Conservation (phyloP, 2,888 invertebrate genomes). For the Drosophila buzzatii region DNA sequence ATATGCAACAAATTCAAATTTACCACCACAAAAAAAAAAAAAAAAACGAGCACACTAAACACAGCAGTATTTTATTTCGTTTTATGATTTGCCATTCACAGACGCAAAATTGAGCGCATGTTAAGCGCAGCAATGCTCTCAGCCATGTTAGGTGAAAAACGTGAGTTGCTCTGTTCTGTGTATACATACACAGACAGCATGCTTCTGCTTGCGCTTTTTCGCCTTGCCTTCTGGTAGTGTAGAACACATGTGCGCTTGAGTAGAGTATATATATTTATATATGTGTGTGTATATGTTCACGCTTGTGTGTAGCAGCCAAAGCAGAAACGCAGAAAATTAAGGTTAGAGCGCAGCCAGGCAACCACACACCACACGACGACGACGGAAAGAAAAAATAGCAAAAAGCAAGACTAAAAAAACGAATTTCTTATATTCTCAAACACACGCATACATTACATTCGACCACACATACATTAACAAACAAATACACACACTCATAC, state of each 20-base stretch:
- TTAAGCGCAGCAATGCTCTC: conserved; percentile 29
- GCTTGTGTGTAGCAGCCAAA: conserved; percentile 72
- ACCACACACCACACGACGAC: conserved; percentile 47
- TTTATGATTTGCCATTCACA: conserved; percentile 51
- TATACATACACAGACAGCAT: conserved; percentile 80
- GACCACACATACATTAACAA: conserved; percentile 6
- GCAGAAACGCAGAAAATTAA: conserved; percentile 82
- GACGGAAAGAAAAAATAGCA: conserved; percentile 55
- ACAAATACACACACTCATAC: conserved; percentile 21
- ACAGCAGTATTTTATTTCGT: background rate
- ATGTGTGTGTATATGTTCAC: conserved; percentile 33
- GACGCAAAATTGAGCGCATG: conserved; percentile 24
- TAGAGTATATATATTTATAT: conserved; percentile 25
- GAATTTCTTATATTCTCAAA: conserved; percentile 52
- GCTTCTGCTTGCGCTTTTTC: conserved; percentile 54
- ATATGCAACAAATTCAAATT: background rate
- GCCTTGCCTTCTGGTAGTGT: conserved; percentile 48
- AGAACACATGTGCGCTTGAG: conserved; percentile 73
- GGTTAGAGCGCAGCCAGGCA: conserved; percentile 79
- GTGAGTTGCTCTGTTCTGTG: conserved; percentile 76
- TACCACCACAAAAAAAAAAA: conserved; percentile 2
- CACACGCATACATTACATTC: conserved; percentile 7
- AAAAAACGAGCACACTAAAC: conserved; percentile 15
- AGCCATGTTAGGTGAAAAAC: conserved; percentile 56
- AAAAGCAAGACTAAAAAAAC: conserved; percentile 63